phyloP scores from a whole-genome alignment of 2,888 invertebrate genomes.

The Tinea semifulvella region DNA sequence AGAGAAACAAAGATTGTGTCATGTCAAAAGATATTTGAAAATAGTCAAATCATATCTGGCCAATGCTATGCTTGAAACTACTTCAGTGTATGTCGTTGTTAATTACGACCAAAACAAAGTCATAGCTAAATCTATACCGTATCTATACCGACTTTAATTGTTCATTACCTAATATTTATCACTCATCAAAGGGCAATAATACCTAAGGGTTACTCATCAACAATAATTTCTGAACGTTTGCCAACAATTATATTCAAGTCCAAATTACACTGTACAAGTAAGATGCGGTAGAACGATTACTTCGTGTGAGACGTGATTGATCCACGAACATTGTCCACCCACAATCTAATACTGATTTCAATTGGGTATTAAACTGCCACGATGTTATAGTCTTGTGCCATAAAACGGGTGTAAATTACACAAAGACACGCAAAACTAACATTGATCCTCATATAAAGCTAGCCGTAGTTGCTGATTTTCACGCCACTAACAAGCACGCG shows the following conservation, averaged over 20 bases:
- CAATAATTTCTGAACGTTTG: neutral
- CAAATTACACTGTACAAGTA: too few species aligned
- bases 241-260: neutral
- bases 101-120: too few species aligned
- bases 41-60: too few species aligned
- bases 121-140: too few species aligned
- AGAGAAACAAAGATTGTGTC: too few species aligned
- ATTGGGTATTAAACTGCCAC: neutral
- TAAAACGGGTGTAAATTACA: conserved; percentile 20
- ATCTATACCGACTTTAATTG: too few species aligned
- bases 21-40: too few species aligned
- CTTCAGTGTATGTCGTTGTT: too few species aligned
- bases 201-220: conserved; percentile 5
- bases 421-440: conserved; percentile 27
- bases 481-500: too few species aligned
- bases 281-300: too few species aligned
- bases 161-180: too few species aligned
- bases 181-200: conserved; percentile 8
- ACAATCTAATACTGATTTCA: neutral
- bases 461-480: neutral
- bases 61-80: too few species aligned
- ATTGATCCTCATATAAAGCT: conserved; percentile 15
- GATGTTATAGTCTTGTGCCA: conserved; percentile 1
- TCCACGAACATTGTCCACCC: neutral
- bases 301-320: neutral